Evolutionary conservation across 37 sponge, comb jelly and placozoan genomes (phyloP), one percentile per base, ranked within the genome.

Genomic region (Corticium candelabrum): DNA sequence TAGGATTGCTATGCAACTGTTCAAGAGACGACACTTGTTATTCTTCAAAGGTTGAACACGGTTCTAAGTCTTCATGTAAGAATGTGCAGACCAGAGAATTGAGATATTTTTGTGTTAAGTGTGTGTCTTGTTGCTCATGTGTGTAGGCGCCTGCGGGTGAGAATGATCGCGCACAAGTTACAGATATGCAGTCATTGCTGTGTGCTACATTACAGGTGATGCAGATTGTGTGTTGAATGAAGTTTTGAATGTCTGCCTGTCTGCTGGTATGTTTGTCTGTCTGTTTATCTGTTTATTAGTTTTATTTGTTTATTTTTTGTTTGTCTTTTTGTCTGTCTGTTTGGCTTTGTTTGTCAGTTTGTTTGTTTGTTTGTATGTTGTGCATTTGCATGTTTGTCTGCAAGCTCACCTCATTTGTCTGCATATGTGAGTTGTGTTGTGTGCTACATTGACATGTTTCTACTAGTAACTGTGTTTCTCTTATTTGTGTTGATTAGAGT

Each of bases 141-240:
- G 56, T 11, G 11, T 43, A 11, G 56, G 11, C 5, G 11, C 40
- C 31, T 72, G 68, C 84, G n/a, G 15, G 39, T 34, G 85, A 83
- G 30, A 76, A 78, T 31, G 84, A 86, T 71, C 74, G 86, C 77
- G 74, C 82, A 68, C 89, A 92, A 77, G 68, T 92, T 1, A 74
- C 82, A 15, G 96, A 99, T 39, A 32, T 95, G 31, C 89, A 85
- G 67, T 99, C 96, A 0, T 76, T 95, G n/a, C 74, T 99, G 34
- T 92, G 93, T 76, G 99, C 99, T 30, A 92, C 99, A 1, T 77
- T 94, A 34, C 99, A 96, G 84, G 91, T 89, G n/a, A n/a, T n/a
- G n/a, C n/a, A 83, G 15, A 29, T 15, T n/a, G 37, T 21, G 37
- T 21, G 15, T 50, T 50, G 11, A 11, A 21, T 21, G 21, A 50